Base-by-base conservation (phyloP, 2,888 invertebrate species). In the Chirona hameri region DNA sequence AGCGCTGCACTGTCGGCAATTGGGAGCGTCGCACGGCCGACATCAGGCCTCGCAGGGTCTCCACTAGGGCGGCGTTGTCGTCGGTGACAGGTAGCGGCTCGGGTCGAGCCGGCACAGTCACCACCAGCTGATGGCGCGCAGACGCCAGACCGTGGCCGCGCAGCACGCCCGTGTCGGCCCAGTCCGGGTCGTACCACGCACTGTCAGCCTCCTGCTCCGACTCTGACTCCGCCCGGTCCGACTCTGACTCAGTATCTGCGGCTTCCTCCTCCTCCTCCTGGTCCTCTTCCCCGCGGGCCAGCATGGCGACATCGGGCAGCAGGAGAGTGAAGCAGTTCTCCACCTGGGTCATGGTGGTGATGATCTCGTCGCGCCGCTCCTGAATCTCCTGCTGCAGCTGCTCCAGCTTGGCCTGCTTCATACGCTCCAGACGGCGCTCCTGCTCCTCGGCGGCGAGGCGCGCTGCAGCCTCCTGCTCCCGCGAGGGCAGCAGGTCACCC, bases 291-390 rank as follows among this genome's bases (percentile, higher is more conserved):
- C 24, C 24, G 7, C 24, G 3, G 24, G 4, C 27, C 65, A 65
- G n/a, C 65, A 65, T 5, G 65, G 88, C 87, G 14, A 87, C 87
- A 81, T 86, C 86, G 24, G 89, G 89, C 18, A 89, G 83, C 4
- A 90, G 85, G 15, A 90, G 86, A 48, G 87, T 85, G 81, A 89
- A 87, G 83, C 89, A 88, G 84, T 87, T 88, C 79, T 88, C 87
- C 79, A 88, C 86, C 85, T 89, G 88, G 15, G 85, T 86, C 18
- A 88, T 82, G 82, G 87, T 86, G 72, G 85, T 85, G 82, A 86
- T 84, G 15, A 89, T 87, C 57, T 89, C 88, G 27, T 84, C 79
- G 46, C 88, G 86, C 86, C 85, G 48, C 85, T 85, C 85, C 84
- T 86, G 82, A 83, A 88, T 86, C 85, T 89, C 88, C 81, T 85